Evolutionary conservation across 2,888 invertebrate genomes (phyloP), one percentile per base, ranked within the genome.

Genomic region (Eristalis arbustorum): DNA sequence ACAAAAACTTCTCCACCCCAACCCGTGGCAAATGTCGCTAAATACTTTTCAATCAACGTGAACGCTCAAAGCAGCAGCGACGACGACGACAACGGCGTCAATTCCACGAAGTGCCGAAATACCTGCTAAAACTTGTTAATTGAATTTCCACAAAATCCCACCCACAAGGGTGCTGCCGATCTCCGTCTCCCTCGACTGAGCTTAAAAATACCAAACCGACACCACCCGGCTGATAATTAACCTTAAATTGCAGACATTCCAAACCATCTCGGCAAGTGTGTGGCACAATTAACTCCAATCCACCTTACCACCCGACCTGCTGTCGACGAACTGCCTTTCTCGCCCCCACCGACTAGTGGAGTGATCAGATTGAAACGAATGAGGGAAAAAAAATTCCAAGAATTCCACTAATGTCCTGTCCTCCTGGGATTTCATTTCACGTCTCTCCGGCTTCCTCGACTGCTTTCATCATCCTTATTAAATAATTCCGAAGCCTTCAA

Each of bases 391-490:
- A 59, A 75, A 75, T 75, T 49, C 67, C 67, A 23, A 42, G 42
- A 42, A 73, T 61, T 59, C 74, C 66, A 23, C 23, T 40, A 57
- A 56, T 56, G 40, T 25, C 28, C 22, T 49, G 34, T n/a, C n/a
- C 31, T n/a, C 42, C 49, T 18, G 18, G 49, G 49, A 49, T 49
- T 49, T 49, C 42, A 42, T 67, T 49, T 31, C 42, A n/a, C n/a
- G 22, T 76, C 22, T 66, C 3, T 25, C 59, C 13, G 11, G 23
- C 25, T 14, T 18, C 18, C 18, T 18, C 49, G 6, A 18, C 42
- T n/a, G 42, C 67, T 75, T 61, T 67, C 49, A 75, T 75, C 67
- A n/a, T 75, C 61, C 14, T 67, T 75, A 61, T 75, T 67, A 49
- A 75, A 75, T 75, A 75, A 67, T 67, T 67, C 59, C 22, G 42